phyloP scores from a whole-genome alignment of 2,797 vertebrate genomes.

The Notolabrus celidotus region DNA sequence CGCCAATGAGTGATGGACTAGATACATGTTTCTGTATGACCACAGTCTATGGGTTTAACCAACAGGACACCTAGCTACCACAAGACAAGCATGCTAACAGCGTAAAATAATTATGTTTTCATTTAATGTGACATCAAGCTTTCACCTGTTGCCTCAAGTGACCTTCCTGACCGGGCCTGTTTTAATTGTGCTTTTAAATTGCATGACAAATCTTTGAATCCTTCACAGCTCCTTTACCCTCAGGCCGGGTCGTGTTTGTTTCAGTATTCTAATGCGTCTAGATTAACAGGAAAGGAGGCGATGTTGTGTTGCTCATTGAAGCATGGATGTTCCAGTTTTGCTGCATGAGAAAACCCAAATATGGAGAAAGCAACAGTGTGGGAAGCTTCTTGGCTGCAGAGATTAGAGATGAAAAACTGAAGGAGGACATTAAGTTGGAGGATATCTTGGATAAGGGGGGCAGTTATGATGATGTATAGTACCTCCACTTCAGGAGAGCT shows the following conservation, averaged over 20 bases:
- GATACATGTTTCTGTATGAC: no score
- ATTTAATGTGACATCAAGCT: background rate
- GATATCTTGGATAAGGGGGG: background rate
- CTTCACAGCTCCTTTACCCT: background rate
- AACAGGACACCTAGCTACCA: no score
- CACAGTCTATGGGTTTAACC: no score
- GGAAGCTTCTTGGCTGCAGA: background rate
- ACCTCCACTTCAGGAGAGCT: background rate
- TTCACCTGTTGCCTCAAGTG: background rate
- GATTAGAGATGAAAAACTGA: background rate
- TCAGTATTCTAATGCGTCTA: background rate
- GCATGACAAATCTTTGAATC: background rate
- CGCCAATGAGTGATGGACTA: no score
- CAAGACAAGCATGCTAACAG: background rate
- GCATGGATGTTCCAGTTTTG: background rate
- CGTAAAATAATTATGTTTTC: conserved; percentile 1
- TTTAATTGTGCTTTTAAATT: background rate
- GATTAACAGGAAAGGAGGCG: background rate
- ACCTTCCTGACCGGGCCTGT: no score
- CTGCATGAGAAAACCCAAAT: background rate
- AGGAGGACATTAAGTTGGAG: background rate
- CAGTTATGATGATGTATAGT: background rate
- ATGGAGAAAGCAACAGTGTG: background rate
- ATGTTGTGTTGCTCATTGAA: background rate
- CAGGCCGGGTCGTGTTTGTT: background rate